Percentiles rank a stretch among this genome's conserved stretches.
These are phyloP conservation scores for Oxytorus armatus DNA, from an alignment of 2,888 invertebrate genomes.

Conservation along the genomic window DNA sequence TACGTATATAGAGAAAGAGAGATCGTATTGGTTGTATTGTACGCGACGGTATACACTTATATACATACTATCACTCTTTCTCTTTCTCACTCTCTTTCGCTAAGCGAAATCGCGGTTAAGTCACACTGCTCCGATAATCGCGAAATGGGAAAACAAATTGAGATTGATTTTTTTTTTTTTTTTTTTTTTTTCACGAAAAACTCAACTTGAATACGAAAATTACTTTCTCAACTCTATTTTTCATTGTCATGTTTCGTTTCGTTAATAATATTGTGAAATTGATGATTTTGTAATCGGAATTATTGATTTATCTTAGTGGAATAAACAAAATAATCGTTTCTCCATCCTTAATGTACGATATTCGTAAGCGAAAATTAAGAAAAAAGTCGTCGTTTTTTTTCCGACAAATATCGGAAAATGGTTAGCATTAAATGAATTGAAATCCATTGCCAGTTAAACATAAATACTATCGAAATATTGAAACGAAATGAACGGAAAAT, in stretches of 20 bases:
- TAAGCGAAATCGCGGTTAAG: constrained; percentile 14
- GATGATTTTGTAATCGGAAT: not conserved
- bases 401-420: too few species aligned
- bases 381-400: too few species aligned
- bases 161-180: too few species aligned
- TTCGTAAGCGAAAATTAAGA: too few species aligned
- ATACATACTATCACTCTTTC: not conserved
- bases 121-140: constrained; percentile 43
- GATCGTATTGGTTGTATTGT: not conserved
- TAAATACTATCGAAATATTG: too few species aligned
- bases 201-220: not conserved
- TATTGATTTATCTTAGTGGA: not conserved
- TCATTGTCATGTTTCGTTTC: not conserved
- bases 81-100: constrained; percentile 8
- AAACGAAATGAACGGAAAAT: not conserved
- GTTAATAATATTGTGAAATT: not conserved
- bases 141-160: constrained; percentile 25
- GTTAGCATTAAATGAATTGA: too few species aligned
- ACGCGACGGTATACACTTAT: not conserved
- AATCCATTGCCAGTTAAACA: too few species aligned
- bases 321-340: not conserved
- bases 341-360: too few species aligned
- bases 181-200: constrained; percentile 20
- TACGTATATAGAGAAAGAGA: constrained; percentile 48
- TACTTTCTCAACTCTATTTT: not conserved